A percentile compares a stretch with the other conserved stretches of the same genome.
Conservation (phyloP, 2,797 vertebrate species). For the Gymnoscopelus braueri region DNA sequence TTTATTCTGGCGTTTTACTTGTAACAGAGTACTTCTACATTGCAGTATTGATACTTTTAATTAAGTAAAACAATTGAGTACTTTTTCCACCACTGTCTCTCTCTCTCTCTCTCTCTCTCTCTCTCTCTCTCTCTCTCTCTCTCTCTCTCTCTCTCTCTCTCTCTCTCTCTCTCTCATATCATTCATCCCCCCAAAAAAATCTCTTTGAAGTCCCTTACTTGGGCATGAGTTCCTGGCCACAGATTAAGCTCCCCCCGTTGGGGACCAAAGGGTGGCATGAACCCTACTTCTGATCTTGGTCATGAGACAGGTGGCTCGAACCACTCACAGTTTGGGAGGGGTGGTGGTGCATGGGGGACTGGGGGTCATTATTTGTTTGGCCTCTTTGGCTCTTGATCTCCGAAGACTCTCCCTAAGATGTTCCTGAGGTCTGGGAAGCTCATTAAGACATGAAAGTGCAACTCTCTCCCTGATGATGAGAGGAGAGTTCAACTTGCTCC, state of each 20-base stretch:
- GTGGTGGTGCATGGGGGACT: too few species aligned
- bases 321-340: slow-evolving; percentile 22
- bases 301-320: slow-evolving; percentile 41
- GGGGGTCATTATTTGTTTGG: not conserved
- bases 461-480: not conserved
- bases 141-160: not conserved
- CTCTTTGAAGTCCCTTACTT: slow-evolving; percentile 19
- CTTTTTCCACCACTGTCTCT: too few species aligned
- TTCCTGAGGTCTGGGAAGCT: slow-evolving; percentile 3
- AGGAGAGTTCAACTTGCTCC: not conserved
- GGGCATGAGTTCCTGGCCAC: slow-evolving; percentile 5
- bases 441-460: slow-evolving; percentile 13
- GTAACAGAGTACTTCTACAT: too few species aligned
- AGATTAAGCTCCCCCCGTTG: slow-evolving; percentile 4
- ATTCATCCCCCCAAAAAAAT: slow-evolving; percentile 3
- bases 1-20: too few species aligned
- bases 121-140: too few species aligned
- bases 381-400: slow-evolving; percentile 6
- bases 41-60: too few species aligned
- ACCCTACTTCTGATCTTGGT: slow-evolving; percentile 31
- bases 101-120: too few species aligned
- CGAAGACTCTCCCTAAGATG: slow-evolving; percentile 9
- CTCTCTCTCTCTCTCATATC: not conserved
- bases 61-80: too few species aligned
- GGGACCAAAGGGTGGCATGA: slow-evolving; percentile 27